Evolutionary conservation across 2,888 invertebrate species (phyloP).

Genomic region (Serripes groenlandicus): DNA sequence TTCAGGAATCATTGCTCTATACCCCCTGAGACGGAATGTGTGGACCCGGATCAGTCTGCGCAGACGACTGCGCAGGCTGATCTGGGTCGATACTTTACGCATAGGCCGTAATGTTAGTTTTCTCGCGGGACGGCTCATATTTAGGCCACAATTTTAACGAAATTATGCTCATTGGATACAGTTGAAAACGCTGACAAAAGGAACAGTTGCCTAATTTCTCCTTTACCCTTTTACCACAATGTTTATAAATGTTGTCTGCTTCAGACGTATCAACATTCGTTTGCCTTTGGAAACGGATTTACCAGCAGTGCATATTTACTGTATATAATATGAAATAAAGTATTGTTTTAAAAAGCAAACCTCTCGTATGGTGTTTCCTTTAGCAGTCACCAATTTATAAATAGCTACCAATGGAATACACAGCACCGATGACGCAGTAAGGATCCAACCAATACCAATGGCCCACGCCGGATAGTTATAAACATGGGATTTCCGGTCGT

Average conservation of each 20-base stretch:
- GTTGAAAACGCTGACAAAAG: not conserved
- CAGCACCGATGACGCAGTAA: slow-evolving; percentile 78
- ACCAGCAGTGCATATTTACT: not conserved
- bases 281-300: not conserved
- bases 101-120: too few species aligned
- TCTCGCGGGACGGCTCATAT: too few species aligned
- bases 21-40: too few species aligned
- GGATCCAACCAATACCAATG: slow-evolving; percentile 80
- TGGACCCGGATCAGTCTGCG: too few species aligned
- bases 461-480: slow-evolving; percentile 87
- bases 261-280: not conserved
- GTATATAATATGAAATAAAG: not conserved
- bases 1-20: too few species aligned
- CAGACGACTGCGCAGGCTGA: too few species aligned
- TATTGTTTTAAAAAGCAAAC: not conserved
- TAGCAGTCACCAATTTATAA: slow-evolving; percentile 67
- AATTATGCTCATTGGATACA: too few species aligned
- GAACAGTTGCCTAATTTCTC: not conserved
- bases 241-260: too few species aligned
- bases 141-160: too few species aligned
- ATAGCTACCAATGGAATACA: slow-evolving; percentile 79
- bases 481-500: slow-evolving; percentile 86
- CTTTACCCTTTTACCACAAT: too few species aligned
- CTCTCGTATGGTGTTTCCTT: slow-evolving; percentile 66
- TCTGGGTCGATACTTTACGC: too few species aligned